These are phyloP conservation scores for Dicerorhinus sumatrensis DNA, from an alignment of 2,113 vertebrate species.

Conservation along the genomic window DNA sequence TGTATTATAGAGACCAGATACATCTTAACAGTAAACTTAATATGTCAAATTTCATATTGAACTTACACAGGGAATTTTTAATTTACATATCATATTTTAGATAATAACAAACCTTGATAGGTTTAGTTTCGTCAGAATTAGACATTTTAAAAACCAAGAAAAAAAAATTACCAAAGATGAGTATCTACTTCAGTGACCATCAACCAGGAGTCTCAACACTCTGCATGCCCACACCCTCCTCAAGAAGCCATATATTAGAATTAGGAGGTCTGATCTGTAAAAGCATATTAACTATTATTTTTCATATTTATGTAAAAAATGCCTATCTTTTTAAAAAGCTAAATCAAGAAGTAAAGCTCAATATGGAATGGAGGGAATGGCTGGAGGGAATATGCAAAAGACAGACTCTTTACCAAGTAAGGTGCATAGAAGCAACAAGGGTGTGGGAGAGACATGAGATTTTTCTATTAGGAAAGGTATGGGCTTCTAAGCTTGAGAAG, in stretches of 20 bases:
- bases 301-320: constrained; percentile 8
- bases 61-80: background rate
- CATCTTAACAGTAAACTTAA: background rate
- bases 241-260: background rate
- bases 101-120: background rate
- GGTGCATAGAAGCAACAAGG: background rate
- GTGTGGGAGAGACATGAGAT: background rate
- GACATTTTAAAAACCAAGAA: constrained; percentile 33
- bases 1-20: background rate
- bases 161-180: background rate
- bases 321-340: background rate
- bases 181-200: background rate
- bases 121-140: constrained; percentile 25
- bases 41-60: background rate
- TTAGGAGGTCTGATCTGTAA: background rate
- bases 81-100: constrained; percentile 3
- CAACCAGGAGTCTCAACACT: background rate
- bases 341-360: background rate
- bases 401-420: background rate
- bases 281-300: background rate
- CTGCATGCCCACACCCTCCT: background rate
- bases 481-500: background rate
- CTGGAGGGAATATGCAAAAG: background rate
- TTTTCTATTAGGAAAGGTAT: background rate
- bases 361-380: too few relatives aligned